Evolutionary conservation across 53 echinoderm and acorn worm species (phyloP).

Genomic region (Hippasteria phrygiana): DNA sequence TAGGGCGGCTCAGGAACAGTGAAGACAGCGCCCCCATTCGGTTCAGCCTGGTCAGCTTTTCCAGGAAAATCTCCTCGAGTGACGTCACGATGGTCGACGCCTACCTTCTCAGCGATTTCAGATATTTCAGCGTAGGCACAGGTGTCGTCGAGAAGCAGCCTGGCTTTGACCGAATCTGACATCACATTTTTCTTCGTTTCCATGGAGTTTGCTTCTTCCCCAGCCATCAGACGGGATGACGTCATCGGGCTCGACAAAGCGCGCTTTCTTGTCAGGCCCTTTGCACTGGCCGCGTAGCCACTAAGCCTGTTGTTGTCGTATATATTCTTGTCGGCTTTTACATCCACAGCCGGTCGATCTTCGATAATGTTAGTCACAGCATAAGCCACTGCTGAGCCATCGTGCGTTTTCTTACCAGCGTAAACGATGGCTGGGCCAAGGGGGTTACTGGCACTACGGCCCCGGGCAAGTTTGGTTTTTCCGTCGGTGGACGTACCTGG

Average conservation of each 20-base stretch:
- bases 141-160: slow-evolving; percentile 7
- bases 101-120: not conserved
- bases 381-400: slow-evolving; percentile 21
- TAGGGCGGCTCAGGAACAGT: slow-evolving; percentile 22
- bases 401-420: not conserved
- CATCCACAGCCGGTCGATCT: not conserved
- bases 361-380: slow-evolving; percentile 51
- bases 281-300: not conserved
- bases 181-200: not conserved
- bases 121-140: slow-evolving; percentile 46
- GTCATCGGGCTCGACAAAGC: slow-evolving; percentile 55
- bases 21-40: slow-evolving; percentile 34
- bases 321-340: not conserved
- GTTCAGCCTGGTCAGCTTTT: not conserved
- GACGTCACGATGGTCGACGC: not conserved
- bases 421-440: slow-evolving; percentile 15
- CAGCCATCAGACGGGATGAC: not conserved
- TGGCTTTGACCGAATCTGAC: not conserved
- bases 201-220: not conserved
- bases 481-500: not conserved
- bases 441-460: slow-evolving; percentile 48
- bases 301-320: slow-evolving; percentile 32
- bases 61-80: not conserved
- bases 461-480: not conserved
- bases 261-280: slow-evolving; percentile 26